Percentiles rank a stretch among this genome's conserved stretches.
Conservation (phyloP, 2,888 invertebrate genomes). For the Luffia ferchaultella region DNA sequence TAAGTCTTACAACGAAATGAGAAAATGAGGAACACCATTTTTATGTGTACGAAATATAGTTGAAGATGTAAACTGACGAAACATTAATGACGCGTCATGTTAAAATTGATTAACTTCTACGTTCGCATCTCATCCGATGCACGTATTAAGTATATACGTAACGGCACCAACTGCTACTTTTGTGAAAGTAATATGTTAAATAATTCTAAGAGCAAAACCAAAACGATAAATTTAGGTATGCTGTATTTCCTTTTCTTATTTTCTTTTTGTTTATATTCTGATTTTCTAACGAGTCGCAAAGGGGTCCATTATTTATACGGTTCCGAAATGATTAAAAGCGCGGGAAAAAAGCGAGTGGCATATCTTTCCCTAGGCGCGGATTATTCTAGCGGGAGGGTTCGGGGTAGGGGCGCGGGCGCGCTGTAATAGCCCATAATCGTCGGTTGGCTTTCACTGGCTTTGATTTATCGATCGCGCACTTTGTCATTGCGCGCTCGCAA, state of each 20-base stretch:
- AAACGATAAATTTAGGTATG: no score
- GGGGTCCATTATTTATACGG: not conserved
- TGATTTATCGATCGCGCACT: not conserved
- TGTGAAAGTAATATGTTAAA: no score
- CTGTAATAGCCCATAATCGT: not conserved
- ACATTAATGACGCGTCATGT: no score
- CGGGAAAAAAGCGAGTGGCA: not conserved
- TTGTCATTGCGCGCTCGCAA: not conserved
- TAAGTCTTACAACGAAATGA: no score
- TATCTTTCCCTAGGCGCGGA: not conserved
- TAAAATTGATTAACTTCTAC: no score
- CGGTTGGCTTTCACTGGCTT: not conserved
- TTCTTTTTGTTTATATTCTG: not conserved
- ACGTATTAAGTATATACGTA: no score
- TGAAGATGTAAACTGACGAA: no score
- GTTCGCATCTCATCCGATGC: no score
- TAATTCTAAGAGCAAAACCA: no score
- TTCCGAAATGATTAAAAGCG: not conserved
- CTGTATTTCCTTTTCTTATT: not conserved
- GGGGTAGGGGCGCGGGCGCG: not conserved
- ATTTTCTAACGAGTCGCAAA: not conserved
- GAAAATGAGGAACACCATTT: no score
- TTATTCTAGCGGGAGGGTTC: not conserved
- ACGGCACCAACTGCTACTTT: no score
- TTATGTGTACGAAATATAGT: no score